Evolutionary conservation across 2,113 vertebrate species (phyloP).

Genomic region (Nothocercus nigrocapillus): DNA sequence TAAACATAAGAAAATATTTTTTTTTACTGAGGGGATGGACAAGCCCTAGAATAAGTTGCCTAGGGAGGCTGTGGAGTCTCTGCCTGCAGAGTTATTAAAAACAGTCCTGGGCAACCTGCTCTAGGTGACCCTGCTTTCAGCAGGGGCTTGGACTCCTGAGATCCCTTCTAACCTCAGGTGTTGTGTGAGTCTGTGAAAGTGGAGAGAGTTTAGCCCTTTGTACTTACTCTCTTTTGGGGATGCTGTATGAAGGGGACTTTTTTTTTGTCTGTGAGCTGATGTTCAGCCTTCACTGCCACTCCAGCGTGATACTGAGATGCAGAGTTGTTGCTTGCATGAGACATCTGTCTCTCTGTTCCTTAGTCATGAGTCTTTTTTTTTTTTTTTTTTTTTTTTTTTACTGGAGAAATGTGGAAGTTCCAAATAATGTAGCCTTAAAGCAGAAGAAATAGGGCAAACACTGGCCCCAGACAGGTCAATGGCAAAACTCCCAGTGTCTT

Average conservation of each 20-base stretch:
- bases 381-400: not conserved
- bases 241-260: not conserved
- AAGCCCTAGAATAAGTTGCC: not conserved
- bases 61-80: not conserved
- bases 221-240: not conserved
- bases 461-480: not conserved
- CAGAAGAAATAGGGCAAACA: not conserved
- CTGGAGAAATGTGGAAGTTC: not conserved
- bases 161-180: not conserved
- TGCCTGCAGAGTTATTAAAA: not conserved
- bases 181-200: not conserved
- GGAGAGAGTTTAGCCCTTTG: not conserved
- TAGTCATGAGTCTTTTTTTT: not conserved
- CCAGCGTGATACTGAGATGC: not conserved
- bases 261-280: not conserved
- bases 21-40: not conserved
- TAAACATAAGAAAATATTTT: not conserved
- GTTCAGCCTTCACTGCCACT: not conserved
- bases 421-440: not conserved
- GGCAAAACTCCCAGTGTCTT: slow-evolving; percentile 10
- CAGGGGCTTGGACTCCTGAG: not conserved
- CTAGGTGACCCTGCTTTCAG: not conserved
- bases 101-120: not conserved
- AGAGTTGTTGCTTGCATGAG: not conserved
- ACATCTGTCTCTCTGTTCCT: not conserved